phyloP scores from a whole-genome alignment of 2,888 invertebrate species.

The Aporophyla nigra region DNA sequence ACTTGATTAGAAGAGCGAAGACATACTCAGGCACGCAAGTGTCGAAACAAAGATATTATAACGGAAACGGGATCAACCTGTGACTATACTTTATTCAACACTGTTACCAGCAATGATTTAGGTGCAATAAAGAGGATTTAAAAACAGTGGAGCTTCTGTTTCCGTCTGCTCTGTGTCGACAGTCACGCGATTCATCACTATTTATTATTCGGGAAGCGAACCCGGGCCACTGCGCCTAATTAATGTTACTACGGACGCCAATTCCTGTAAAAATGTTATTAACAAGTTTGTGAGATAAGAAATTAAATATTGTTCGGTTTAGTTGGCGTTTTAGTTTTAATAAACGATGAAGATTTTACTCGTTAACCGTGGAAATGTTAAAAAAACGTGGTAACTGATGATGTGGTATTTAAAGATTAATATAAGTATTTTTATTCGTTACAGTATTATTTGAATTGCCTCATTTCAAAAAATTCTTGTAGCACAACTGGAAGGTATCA shows the following conservation, averaged over 20 bases:
- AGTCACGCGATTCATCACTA: constrained; percentile 53
- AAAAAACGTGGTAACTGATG: no score
- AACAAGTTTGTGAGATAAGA: constrained; percentile 19
- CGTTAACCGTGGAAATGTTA: neutral
- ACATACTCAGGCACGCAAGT: neutral
- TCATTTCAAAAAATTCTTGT: constrained; percentile 64
- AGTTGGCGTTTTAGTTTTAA: neutral
- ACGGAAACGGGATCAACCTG: neutral
- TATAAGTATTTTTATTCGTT: neutral
- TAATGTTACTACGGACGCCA: constrained; percentile 51
- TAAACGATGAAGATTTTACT: neutral
- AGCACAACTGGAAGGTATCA: constrained; percentile 73
- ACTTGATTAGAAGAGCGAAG: neutral
- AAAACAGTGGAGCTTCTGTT: constrained; percentile 7
- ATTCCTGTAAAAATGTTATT: constrained; percentile 40
- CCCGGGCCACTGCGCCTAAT: constrained; percentile 38
- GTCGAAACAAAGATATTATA: neutral
- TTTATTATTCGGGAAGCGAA: constrained; percentile 54
- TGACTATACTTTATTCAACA: no score
- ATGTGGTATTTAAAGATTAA: neutral
- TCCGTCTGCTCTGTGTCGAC: neutral
- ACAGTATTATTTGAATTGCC: neutral
- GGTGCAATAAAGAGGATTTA: neutral
- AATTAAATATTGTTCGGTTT: constrained; percentile 24
- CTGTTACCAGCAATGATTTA: neutral